Evolutionary conservation across 2,888 invertebrate species (phyloP).

Genomic region (Junonia oenone): DNA sequence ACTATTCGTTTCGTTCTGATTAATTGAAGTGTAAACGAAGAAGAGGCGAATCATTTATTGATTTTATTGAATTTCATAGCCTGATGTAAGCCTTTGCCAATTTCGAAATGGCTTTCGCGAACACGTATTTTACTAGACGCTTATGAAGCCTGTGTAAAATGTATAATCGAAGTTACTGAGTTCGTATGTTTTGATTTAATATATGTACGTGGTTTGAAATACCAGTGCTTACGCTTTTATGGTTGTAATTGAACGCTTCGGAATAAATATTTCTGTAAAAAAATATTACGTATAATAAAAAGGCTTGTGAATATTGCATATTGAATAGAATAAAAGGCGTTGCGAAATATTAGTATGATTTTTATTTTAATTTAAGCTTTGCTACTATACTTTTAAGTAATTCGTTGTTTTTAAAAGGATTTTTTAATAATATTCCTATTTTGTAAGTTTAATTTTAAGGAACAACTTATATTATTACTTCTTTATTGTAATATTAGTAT

Average conservation of each 20-base stretch:
- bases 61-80: not conserved
- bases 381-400: conserved; percentile 28
- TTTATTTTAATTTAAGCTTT: conserved; percentile 26
- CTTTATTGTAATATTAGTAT: not conserved
- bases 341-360: conserved; percentile 27
- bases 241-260: conserved; percentile 28
- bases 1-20: not conserved
- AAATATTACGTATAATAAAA: conserved; percentile 29
- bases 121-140: not conserved
- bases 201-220: not conserved
- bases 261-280: conserved; percentile 20
- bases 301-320: conserved; percentile 66
- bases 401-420: conserved; percentile 16
- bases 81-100: not conserved
- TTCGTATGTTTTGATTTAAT: not conserved
- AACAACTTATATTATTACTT: conserved; percentile 4
- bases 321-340: conserved; percentile 35
- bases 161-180: not conserved
- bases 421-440: conserved; percentile 20
- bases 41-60: not conserved
- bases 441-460: conserved; percentile 17
- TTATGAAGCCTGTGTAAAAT: not conserved
- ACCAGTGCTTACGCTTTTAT: conserved; percentile 15
- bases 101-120: not conserved
- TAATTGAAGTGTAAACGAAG: not conserved